Percentiles rank a stretch among this genome's conserved stretches.
These are phyloP conservation scores for Bombus sylvicola DNA, from an alignment of 1,140 invertebrate genomes.

Conservation along the genomic window DNA sequence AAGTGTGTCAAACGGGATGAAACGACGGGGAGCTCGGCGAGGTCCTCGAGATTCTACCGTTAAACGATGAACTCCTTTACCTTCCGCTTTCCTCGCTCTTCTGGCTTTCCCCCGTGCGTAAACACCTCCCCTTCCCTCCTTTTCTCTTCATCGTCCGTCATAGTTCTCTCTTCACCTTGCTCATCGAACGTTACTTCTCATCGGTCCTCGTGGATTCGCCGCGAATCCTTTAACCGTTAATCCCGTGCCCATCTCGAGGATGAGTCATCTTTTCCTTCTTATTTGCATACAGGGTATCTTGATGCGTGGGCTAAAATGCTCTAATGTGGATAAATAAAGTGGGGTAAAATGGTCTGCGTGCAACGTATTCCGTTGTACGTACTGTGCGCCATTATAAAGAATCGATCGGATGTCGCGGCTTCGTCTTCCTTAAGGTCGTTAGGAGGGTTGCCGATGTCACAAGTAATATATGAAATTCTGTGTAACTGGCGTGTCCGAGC, in stretches of 20 bases:
- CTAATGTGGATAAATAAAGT: too few relatives aligned
- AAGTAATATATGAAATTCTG: background rate
- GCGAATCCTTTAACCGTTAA: constrained; percentile 5
- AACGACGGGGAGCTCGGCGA: constrained; percentile 56
- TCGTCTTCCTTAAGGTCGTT: constrained; percentile 62
- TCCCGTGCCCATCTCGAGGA: background rate
- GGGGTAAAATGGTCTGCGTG: too few relatives aligned
- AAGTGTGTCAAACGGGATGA: constrained; percentile 70
- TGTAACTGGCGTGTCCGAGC: background rate
- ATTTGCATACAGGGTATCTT: background rate
- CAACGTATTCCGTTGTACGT: too few relatives aligned
- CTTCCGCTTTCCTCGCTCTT: constrained; percentile 63
- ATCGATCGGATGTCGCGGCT: constrained; percentile 57
- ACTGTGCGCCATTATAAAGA: background rate
- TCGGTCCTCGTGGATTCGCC: background rate
- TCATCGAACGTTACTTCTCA: background rate
- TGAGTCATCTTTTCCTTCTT: background rate
- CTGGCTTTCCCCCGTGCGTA: constrained; percentile 55
- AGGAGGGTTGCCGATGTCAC: background rate
- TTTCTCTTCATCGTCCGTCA: background rate
- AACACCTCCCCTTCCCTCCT: constrained; percentile 7
- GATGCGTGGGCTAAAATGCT: too few relatives aligned
- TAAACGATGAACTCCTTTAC: constrained; percentile 68
- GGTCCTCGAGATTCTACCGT: constrained; percentile 69
- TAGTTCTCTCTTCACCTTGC: background rate